Conservation (phyloP, 2,888 invertebrate genomes). For the Chydorus sphaericus region DNA sequence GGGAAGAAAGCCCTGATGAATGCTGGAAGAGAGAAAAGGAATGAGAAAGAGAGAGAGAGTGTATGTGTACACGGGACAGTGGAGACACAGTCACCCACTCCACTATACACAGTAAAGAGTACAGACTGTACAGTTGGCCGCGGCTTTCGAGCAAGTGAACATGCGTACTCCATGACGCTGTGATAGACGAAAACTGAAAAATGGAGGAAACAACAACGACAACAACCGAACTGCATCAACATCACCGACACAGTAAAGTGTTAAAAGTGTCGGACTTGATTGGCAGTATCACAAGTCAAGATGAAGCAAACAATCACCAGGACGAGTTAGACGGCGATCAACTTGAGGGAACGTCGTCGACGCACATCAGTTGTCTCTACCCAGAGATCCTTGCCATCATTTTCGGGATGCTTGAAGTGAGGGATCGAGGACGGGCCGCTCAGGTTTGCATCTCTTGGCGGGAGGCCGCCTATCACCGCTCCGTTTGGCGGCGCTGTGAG, state of each 20-base stretch:
- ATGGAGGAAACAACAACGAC: constrained; percentile 1
- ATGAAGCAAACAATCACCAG: no score
- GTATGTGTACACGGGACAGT: not conserved
- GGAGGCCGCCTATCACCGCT: constrained; percentile 80
- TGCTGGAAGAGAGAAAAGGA: not conserved
- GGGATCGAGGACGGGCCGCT: constrained; percentile 77
- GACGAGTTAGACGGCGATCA: not conserved
- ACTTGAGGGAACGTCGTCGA: constrained; percentile 23
- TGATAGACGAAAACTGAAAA: not conserved
- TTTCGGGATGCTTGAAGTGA: constrained; percentile 73
- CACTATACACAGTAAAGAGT: no score
- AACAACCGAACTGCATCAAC: no score
- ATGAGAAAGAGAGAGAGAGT: not conserved
- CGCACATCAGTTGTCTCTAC: constrained; percentile 74
- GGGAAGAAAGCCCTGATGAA: not conserved
- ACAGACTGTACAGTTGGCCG: not conserved
- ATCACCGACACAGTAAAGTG: not conserved
- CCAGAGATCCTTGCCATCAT: constrained; percentile 86
- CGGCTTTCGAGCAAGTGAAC: not conserved
- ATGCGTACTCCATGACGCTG: not conserved
- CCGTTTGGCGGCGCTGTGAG: constrained; percentile 87
- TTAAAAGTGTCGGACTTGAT: not conserved
- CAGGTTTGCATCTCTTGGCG: constrained; percentile 63
- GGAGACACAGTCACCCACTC: not conserved
- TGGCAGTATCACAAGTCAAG: not conserved